Percentiles rank a stretch among this genome's conserved stretches.
These are phyloP conservation scores for Podotricha telesiphe DNA, from an alignment of 2,888 invertebrate species.

Conservation along the genomic window DNA sequence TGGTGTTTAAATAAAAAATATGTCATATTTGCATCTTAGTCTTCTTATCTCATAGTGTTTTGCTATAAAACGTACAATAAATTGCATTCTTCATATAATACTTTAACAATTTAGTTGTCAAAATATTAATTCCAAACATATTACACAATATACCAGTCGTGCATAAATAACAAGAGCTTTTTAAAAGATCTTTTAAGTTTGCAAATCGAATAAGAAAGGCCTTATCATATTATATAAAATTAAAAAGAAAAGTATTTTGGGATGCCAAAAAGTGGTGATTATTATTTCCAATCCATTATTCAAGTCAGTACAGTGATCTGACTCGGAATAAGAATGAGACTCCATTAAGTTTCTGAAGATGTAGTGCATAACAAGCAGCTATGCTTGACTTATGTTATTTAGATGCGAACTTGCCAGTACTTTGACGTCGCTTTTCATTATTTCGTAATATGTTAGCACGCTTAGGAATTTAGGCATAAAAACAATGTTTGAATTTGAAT, in stretches of 20 bases:
- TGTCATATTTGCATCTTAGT: too few relatives aligned
- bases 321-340: slow-evolving; percentile 74
- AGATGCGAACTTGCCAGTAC: slow-evolving; percentile 45
- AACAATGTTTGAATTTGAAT: slow-evolving; percentile 48
- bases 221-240: neutral
- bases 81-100: too few relatives aligned
- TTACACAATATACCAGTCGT: too few relatives aligned
- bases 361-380: slow-evolving; percentile 69
- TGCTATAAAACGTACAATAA: too few relatives aligned
- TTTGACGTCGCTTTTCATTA: slow-evolving; percentile 56
- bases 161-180: too few relatives aligned
- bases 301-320: slow-evolving; percentile 56
- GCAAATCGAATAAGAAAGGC: neutral
- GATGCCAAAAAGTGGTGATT: slow-evolving; percentile 51
- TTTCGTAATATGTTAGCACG: slow-evolving; percentile 32
- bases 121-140: too few relatives aligned
- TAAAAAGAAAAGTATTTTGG: slow-evolving; percentile 5
- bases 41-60: too few relatives aligned
- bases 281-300: slow-evolving; percentile 61
- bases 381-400: slow-evolving; percentile 52
- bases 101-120: too few relatives aligned
- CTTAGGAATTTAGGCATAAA: slow-evolving; percentile 49
- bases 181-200: neutral
- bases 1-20: too few relatives aligned
- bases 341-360: slow-evolving; percentile 71